phyloP scores from a whole-genome alignment of 2,113 vertebrate species.

The Onychostruthus taczanowskii region DNA sequence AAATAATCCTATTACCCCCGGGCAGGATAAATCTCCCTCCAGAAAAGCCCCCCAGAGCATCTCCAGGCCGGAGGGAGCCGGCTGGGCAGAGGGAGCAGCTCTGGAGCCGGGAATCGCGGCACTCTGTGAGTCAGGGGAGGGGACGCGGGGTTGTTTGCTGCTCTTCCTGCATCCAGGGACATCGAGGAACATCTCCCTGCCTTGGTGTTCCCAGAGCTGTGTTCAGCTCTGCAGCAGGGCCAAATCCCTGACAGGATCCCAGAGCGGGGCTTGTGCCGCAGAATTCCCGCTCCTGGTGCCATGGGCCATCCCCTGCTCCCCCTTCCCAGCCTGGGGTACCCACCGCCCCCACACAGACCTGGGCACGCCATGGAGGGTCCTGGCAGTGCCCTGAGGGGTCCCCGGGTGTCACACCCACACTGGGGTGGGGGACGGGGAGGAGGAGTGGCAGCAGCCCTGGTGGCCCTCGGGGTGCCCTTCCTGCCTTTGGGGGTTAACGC shows the following conservation, averaged over 20 bases:
- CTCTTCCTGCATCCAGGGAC: not conserved
- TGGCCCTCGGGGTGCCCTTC: not conserved
- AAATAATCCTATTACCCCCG: conserved; percentile 82
- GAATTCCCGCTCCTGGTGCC: fast-evolving
- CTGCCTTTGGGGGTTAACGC: not conserved
- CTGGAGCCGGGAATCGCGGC: not conserved
- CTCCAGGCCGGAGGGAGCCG: not conserved
- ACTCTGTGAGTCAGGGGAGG: not conserved
- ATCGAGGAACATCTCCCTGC: fast-evolving
- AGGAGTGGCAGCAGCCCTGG: not conserved
- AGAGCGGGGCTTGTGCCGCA: fast-evolving
- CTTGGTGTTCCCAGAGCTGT: fast-evolving
- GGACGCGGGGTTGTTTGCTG: fast-evolving
- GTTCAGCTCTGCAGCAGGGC: not conserved
- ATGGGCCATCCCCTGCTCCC: fast-evolving
- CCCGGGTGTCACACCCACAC: fast-evolving
- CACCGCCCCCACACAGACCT: fast-evolving
- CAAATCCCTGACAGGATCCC: fast-evolving
- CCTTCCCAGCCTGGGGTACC: fast-evolving
- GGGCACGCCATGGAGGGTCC: fast-evolving
- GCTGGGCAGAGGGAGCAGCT: not conserved
- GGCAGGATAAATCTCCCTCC: conserved; percentile 75
- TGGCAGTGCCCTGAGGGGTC: too few relatives aligned
- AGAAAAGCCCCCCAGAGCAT: not conserved
- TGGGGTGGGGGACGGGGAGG: not conserved